Evolutionary conservation across 2,888 invertebrate species (phyloP).

Genomic region (Microctonus brassicae): DNA sequence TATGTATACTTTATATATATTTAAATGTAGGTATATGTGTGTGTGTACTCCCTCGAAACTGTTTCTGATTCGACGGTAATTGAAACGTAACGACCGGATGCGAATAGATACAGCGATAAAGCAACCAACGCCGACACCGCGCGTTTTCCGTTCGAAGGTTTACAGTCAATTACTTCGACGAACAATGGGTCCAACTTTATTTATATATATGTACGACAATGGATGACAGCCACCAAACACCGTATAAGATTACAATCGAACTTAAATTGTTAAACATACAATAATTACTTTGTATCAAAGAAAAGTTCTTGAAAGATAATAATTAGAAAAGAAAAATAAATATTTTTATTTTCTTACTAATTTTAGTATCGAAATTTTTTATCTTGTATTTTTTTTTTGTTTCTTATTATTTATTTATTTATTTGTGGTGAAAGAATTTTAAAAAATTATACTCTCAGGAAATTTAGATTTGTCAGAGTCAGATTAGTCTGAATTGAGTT

Average conservation of each 20-base stretch:
- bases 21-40: background rate
- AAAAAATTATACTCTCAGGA: conserved; percentile 50
- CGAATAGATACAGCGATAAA: conserved; percentile 33
- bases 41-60: conserved; percentile 11
- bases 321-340: too few relatives aligned
- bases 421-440: background rate
- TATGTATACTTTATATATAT: background rate
- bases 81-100: conserved; percentile 40
- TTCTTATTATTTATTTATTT: too few relatives aligned
- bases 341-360: background rate
- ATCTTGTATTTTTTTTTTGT: too few relatives aligned
- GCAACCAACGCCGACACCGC: conserved; percentile 9
- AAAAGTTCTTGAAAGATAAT: too few relatives aligned
- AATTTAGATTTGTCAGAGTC: conserved; percentile 49
- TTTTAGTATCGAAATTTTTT: background rate
- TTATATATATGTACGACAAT: conserved; percentile 8
- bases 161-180: conserved; percentile 37
- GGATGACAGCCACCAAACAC: conserved; percentile 10
- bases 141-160: conserved; percentile 35
- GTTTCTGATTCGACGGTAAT: conserved; percentile 35
- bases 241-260: conserved; percentile 27
- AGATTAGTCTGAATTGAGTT: conserved; percentile 60
- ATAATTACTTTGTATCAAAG: too few relatives aligned
- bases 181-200: conserved; percentile 31
- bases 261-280: conserved; percentile 36